phyloP scores from a whole-genome alignment of 1,140 invertebrate species.

The Drosophila sproati region DNA sequence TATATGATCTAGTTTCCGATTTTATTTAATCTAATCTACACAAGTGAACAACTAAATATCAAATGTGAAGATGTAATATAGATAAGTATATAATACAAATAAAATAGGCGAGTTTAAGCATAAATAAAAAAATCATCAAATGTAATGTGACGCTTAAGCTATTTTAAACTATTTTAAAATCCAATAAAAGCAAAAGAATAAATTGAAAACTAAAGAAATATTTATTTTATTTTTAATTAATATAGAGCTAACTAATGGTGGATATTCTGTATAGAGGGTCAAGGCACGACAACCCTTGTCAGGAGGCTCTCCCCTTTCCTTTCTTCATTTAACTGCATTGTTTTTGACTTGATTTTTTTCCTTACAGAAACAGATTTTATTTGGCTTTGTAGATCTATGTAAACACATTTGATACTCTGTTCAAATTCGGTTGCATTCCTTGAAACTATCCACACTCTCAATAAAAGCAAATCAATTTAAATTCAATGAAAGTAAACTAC shows the following conservation, averaged over 20 bases:
- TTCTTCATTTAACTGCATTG: background rate
- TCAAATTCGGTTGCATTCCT: background rate
- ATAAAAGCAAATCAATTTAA: constrained; percentile 43
- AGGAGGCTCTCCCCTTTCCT: too few species aligned
- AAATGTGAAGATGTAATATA: background rate
- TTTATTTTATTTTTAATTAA: too few species aligned
- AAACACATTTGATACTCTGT: constrained; percentile 7
- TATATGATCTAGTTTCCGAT: constrained; percentile 18
- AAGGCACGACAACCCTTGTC: too few species aligned
- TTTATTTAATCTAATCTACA: background rate
- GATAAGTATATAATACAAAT: background rate
- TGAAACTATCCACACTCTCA: background rate
- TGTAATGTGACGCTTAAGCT: too few species aligned
- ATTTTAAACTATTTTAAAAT: background rate
- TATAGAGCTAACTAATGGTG: too few species aligned
- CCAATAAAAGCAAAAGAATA: too few species aligned
- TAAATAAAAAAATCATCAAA: background rate
- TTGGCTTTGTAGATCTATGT: background rate
- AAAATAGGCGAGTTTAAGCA: background rate
- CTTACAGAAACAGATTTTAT: background rate
- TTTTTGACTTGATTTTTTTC: background rate
- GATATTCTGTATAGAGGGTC: too few species aligned
- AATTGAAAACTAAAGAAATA: too few species aligned
- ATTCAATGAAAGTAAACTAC: constrained; percentile 40
- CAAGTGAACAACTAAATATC: background rate